Percentiles rank a stretch among this genome's conserved stretches.
Evolutionary conservation across 2,113 vertebrate genomes (phyloP).

Genomic region (Tenrec ecaudatus): DNA sequence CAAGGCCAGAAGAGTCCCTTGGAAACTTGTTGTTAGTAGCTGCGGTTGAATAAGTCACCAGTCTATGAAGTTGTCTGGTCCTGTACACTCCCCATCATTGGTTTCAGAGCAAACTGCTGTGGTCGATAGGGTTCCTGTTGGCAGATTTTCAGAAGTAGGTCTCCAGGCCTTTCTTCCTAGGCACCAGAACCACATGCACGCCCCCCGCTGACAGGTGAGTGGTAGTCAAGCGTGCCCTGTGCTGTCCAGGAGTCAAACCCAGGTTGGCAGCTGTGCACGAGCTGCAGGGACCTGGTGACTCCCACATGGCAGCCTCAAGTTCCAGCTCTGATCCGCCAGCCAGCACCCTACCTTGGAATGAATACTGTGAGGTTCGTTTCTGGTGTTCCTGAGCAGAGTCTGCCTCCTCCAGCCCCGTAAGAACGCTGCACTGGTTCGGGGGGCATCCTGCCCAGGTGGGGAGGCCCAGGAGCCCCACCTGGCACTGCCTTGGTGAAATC

Average conservation of each 20-base stretch:
- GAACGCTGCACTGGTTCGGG: neutral
- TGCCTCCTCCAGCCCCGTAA: neutral
- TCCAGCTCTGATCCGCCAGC: too few relatives aligned
- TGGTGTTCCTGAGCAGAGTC: neutral
- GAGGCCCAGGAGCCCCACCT: neutral
- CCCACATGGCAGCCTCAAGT: too few relatives aligned
- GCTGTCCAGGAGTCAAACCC: too few relatives aligned
- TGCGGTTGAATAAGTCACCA: neutral
- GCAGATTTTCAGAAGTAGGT: neutral
- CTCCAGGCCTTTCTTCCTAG: neutral
- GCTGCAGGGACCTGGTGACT: too few relatives aligned
- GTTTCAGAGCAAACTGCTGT: neutral
- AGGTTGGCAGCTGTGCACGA: too few relatives aligned
- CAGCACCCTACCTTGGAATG: neutral
- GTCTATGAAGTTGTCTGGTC: neutral
- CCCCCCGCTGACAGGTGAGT: neutral
- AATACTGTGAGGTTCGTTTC: neutral
- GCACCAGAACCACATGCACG: neutral
- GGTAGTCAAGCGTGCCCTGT: neutral
- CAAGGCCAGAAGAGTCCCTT: too few relatives aligned
- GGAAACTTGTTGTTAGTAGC: neutral
- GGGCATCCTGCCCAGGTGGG: neutral
- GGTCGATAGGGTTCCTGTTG: neutral
- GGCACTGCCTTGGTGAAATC: conserved; percentile 32
- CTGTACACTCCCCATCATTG: neutral